Conservation (phyloP, 2,888 invertebrate genomes). For the Corythucha ciliata region DNA sequence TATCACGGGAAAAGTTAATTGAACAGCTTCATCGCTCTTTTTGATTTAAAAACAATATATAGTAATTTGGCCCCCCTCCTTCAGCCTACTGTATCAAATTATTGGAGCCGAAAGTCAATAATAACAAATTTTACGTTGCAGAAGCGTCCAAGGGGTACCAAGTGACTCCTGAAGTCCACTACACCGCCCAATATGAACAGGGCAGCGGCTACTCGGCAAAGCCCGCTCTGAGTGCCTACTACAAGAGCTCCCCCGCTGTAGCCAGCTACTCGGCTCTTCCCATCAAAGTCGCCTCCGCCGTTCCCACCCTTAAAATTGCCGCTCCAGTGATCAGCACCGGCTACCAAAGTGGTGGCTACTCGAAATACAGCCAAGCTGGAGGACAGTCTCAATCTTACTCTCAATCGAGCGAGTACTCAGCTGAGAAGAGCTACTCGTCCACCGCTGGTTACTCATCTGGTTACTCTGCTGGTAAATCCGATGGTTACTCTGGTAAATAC, state of each 20-base stretch:
- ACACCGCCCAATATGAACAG: too few relatives aligned
- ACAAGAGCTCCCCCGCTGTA: conserved; percentile 25
- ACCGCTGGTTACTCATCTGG: conserved; percentile 4
- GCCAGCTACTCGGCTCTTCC: conserved; percentile 38
- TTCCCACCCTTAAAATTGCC: conserved; percentile 24
- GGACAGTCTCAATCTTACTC: conserved; percentile 33
- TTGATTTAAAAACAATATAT: too few relatives aligned
- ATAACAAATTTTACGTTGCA: too few relatives aligned
- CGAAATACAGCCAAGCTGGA: conserved; percentile 33
- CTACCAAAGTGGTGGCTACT: not conserved
- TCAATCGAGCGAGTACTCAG: not conserved
- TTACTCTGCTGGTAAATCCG: conserved; percentile 6
- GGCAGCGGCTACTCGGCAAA: conserved; percentile 47
- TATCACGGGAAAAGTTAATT: too few relatives aligned
- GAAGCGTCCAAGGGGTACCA: too few relatives aligned
- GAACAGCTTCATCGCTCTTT: too few relatives aligned
- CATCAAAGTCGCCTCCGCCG: conserved; percentile 28
- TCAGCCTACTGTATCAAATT: too few relatives aligned
- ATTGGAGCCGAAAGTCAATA: too few relatives aligned
- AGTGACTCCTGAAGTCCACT: too few relatives aligned
- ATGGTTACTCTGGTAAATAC: conserved; percentile 9
- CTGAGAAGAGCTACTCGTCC: not conserved
- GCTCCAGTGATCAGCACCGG: conserved; percentile 7
- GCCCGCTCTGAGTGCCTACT: conserved; percentile 30
- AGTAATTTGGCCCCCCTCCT: too few relatives aligned